phyloP scores from a whole-genome alignment of 1,140 invertebrate species.

The Diploscapter pachys region DNA sequence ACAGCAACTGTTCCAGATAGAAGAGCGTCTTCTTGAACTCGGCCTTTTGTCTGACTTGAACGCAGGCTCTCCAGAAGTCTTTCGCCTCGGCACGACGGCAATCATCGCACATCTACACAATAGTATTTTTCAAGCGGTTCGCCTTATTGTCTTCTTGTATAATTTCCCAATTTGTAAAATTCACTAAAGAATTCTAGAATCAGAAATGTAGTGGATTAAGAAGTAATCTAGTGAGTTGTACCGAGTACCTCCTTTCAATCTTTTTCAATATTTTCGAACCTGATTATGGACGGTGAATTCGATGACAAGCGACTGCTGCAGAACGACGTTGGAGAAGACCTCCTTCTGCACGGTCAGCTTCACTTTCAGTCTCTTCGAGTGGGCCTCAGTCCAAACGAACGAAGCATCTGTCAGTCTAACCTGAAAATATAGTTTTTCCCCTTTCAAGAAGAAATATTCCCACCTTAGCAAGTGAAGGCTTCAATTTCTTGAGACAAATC shows the following conservation, averaged over 20 bases:
- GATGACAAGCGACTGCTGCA: slow-evolving; percentile 85
- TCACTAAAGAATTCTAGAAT: too few relatives aligned
- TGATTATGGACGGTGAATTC: slow-evolving; percentile 86
- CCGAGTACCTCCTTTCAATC: too few relatives aligned
- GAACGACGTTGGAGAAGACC: slow-evolving; percentile 65
- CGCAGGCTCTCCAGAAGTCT: slow-evolving; percentile 89
- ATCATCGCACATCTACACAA: slow-evolving; percentile 79
- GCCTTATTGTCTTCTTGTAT: too few relatives aligned
- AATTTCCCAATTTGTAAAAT: too few relatives aligned
- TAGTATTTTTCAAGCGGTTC: too few relatives aligned
- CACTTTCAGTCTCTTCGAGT: slow-evolving; percentile 93
- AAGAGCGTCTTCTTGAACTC: slow-evolving; percentile 97
- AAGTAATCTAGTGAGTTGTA: too few relatives aligned
- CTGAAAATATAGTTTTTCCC: background rate
- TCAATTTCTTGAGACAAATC: slow-evolving; percentile 87
- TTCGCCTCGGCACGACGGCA: slow-evolving; percentile 95
- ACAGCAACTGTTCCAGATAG: slow-evolving; percentile 92
- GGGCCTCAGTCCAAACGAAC: slow-evolving; percentile 98
- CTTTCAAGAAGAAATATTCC: background rate
- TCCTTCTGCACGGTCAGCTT: slow-evolving; percentile 96
- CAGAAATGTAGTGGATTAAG: too few relatives aligned
- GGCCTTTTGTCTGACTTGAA: slow-evolving; percentile 69
- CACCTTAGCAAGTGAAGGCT: slow-evolving; percentile 75
- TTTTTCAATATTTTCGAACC: slow-evolving; percentile 23
- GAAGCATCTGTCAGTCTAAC: slow-evolving; percentile 80